These are phyloP conservation scores for Gorsachius goisagi DNA, from an alignment of 2,113 vertebrate species.

Conservation along the genomic window DNA sequence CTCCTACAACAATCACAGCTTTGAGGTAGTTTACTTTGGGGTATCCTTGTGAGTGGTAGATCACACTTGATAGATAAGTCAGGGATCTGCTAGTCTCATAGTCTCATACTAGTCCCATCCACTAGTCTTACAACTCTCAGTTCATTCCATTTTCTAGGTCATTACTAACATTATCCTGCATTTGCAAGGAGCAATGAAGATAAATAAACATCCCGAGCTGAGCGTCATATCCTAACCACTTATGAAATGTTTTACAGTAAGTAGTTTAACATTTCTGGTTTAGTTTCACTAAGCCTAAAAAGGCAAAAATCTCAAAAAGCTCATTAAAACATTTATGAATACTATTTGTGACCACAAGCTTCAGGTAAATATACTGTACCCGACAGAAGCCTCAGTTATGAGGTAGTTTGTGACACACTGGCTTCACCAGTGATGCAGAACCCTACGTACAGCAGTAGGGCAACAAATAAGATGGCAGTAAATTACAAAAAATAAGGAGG, in stretches of 20 bases:
- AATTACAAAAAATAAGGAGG: background rate
- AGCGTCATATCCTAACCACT: background rate
- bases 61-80: background rate
- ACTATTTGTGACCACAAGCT: background rate
- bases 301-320: background rate
- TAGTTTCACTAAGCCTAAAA: background rate
- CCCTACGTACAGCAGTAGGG: rapidly evolving
- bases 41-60: background rate
- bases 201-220: background rate
- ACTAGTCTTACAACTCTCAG: background rate
- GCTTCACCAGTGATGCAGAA: background rate
- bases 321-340: background rate
- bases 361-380: background rate
- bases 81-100: background rate
- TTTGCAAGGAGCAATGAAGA: background rate
- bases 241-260: background rate
- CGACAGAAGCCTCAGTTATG: background rate
- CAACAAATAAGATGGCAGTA: background rate
- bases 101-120: too few relatives aligned
- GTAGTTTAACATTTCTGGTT: background rate
- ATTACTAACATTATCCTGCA: background rate
- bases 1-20: background rate
- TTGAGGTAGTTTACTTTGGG: background rate
- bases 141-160: background rate
- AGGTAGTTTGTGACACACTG: background rate